Percentiles rank a stretch among this genome's conserved stretches.
phyloP scores from a whole-genome alignment of 2,113 vertebrate species.

The Argyrosomus japonicus region DNA sequence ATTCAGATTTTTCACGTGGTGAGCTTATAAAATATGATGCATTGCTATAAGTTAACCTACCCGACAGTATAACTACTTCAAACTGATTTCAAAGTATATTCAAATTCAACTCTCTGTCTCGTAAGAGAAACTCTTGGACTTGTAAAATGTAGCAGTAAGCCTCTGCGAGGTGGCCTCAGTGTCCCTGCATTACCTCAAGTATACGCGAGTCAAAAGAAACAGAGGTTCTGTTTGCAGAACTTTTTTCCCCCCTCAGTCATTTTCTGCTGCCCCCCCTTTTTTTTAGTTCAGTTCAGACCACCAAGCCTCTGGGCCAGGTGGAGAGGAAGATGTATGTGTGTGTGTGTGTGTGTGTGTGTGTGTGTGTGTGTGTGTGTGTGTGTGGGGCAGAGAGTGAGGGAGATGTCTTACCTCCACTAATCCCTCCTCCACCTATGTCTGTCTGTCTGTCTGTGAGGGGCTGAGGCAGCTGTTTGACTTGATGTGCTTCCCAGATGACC shows the following conservation, averaged over 20 bases:
- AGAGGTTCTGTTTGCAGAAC: slow-evolving; percentile 25
- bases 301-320: slow-evolving; percentile 33
- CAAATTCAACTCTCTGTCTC: background rate
- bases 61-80: no score
- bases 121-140: slow-evolving; percentile 3
- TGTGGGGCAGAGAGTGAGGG: background rate
- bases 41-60: no score
- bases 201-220: slow-evolving; percentile 25
- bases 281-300: slow-evolving; percentile 50
- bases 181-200: slow-evolving; percentile 16
- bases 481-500: slow-evolving; percentile 72
- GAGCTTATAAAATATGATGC: no score
- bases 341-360: no score
- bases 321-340: background rate
- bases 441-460: slow-evolving; percentile 37
- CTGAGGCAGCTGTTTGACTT: slow-evolving; percentile 69
- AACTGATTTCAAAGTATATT: no score
- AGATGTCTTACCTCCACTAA: slow-evolving; percentile 47
- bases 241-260: slow-evolving; percentile 3
- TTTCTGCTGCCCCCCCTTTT: slow-evolving; percentile 12
- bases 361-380: background rate
- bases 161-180: background rate
- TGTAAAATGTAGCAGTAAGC: background rate
- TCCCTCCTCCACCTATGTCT: slow-evolving; percentile 47
- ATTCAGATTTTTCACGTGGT: no score